These are phyloP conservation scores for Atherinomorus stipes DNA, from an alignment of 2,113 vertebrate genomes.

Conservation along the genomic window DNA sequence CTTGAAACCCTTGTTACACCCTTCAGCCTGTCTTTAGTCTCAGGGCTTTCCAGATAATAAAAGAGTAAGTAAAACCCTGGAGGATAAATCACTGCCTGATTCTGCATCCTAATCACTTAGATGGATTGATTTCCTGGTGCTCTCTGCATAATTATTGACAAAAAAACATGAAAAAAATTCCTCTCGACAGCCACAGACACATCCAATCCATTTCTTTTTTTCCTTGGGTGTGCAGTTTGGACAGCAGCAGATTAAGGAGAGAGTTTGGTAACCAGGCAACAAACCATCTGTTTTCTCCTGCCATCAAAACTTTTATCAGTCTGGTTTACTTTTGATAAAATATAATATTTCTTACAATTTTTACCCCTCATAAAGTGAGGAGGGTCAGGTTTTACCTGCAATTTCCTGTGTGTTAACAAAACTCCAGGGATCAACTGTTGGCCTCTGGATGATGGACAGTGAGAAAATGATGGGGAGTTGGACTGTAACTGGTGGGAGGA, in stretches of 20 bases:
- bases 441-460: slow-evolving; percentile 31
- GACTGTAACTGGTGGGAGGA: slow-evolving; percentile 26
- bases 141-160: background rate
- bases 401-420: slow-evolving; percentile 27
- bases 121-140: slow-evolving; percentile 2
- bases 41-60: background rate
- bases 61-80: background rate
- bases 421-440: slow-evolving; percentile 15
- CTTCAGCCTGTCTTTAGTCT: background rate
- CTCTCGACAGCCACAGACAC: slow-evolving; percentile 3
- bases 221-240: slow-evolving; percentile 14
- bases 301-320: slow-evolving; percentile 27
- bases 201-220: slow-evolving; percentile 19
- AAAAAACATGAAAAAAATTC: background rate
- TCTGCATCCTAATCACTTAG: background rate
- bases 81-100: background rate
- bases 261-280: slow-evolving; percentile 60
- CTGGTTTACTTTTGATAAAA: slow-evolving; percentile 19
- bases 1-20: no score
- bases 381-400: slow-evolving; percentile 17
- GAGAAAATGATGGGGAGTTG: background rate
- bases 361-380: slow-evolving; percentile 19
- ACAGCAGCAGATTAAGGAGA: slow-evolving; percentile 18
- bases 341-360: slow-evolving; percentile 17
- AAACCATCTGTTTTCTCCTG: slow-evolving; percentile 28